A percentile compares a stretch with the other conserved stretches of the same genome.
These are phyloP conservation scores for Seriola aureovittata DNA, from an alignment of 2,113 vertebrate genomes.

Conservation along the genomic window DNA sequence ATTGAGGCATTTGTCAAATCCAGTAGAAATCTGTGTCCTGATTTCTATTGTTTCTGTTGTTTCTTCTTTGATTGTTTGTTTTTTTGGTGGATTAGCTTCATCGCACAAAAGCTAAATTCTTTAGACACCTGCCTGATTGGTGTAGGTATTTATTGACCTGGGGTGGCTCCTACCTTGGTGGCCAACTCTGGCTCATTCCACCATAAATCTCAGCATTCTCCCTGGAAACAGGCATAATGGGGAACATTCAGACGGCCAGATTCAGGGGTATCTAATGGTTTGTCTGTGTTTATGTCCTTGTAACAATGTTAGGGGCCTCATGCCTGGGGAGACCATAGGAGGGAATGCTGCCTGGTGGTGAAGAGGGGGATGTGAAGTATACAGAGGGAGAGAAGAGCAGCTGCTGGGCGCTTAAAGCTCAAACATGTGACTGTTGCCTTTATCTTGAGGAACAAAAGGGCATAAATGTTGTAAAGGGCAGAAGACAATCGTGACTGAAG, in stretches of 20 bases:
- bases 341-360: conserved; percentile 61
- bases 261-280: conserved; percentile 88
- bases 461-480: conserved; percentile 80
- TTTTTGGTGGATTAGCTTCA: conserved; percentile 9
- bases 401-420: conserved; percentile 80
- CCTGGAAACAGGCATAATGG: conserved; percentile 82
- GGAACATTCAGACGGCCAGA: conserved; percentile 87
- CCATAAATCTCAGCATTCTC: conserved; percentile 59
- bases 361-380: conserved; percentile 64
- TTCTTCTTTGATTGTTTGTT: neutral
- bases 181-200: conserved; percentile 58
- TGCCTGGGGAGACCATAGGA: conserved; percentile 66
- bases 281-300: conserved; percentile 90
- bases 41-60: conserved; percentile 14
- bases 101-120: conserved; percentile 47
- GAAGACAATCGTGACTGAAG: conserved; percentile 79
- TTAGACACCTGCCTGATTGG: conserved; percentile 64
- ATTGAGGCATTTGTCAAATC: conserved; percentile 55
- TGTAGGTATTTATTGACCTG: conserved; percentile 56
- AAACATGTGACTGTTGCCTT: conserved; percentile 86
- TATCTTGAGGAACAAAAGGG: conserved; percentile 83
- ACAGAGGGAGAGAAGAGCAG: conserved; percentile 78
- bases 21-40: neutral
- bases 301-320: conserved; percentile 88
- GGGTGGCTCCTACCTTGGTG: conserved; percentile 59